These are phyloP conservation scores for Todus mexicanus DNA, from an alignment of 2,797 vertebrate genomes.

Conservation along the genomic window DNA sequence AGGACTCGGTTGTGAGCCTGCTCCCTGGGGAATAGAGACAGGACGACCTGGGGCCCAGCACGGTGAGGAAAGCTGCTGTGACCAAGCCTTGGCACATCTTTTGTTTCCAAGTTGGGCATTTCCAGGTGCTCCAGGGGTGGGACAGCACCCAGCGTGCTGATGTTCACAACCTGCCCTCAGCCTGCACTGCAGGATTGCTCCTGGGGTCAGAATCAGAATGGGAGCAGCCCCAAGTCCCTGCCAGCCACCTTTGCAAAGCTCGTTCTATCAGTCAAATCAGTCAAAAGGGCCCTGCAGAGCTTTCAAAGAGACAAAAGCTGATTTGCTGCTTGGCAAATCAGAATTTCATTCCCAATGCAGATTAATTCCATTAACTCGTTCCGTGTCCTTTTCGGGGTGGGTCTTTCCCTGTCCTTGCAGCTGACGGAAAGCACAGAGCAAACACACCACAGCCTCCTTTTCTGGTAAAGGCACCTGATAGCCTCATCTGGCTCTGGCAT, in stretches of 20 bases:
- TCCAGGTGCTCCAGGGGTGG: background rate
- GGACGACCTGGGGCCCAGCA: background rate
- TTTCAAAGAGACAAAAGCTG: background rate
- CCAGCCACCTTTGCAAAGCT: background rate
- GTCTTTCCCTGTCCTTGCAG: background rate
- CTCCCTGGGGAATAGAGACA: background rate
- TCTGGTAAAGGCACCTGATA: background rate
- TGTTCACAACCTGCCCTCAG: background rate
- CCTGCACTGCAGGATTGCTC: background rate
- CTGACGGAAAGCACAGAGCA: background rate
- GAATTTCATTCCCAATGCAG: background rate
- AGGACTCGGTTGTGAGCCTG: background rate
- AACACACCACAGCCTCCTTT: background rate
- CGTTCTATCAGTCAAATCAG: background rate
- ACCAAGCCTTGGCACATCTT: background rate
- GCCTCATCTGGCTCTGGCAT: background rate
- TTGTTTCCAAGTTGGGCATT: background rate
- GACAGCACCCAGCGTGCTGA: fast-evolving
- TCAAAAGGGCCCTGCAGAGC: background rate
- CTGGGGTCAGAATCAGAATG: background rate
- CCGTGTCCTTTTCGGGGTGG: background rate
- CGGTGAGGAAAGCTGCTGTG: background rate
- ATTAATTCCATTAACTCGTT: slow-evolving; percentile 5
- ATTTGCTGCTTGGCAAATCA: background rate
- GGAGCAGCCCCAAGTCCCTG: background rate